These are phyloP conservation scores for Dendrolimus kikuchii DNA, from an alignment of 1,140 invertebrate genomes.

Conservation along the genomic window DNA sequence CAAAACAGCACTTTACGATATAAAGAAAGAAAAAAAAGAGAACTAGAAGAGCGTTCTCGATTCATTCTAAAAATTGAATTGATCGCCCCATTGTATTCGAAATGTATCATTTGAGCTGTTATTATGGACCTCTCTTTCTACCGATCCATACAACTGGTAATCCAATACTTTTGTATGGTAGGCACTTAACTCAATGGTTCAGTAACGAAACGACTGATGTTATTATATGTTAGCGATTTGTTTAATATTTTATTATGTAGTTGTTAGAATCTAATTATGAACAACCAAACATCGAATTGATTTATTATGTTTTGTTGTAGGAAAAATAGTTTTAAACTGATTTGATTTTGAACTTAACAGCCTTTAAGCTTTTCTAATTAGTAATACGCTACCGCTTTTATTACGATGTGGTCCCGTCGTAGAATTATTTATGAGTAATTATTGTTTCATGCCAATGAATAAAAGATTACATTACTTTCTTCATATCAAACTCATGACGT, in stretches of 20 bases:
- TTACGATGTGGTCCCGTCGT: too few relatives aligned
- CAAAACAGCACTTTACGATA: constrained; percentile 66
- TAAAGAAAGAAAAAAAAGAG: constrained; percentile 58
- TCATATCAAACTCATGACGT: too few relatives aligned
- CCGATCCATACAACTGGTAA: constrained; percentile 61
- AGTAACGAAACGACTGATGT: constrained; percentile 48
- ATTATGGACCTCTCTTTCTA: constrained; percentile 67
- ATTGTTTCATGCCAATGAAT: too few relatives aligned
- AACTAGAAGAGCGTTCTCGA: constrained; percentile 68
- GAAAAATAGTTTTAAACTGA: too few relatives aligned
- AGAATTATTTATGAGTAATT: too few relatives aligned
- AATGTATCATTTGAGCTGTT: constrained; percentile 73
- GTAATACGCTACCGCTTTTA: too few relatives aligned
- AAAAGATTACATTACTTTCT: too few relatives aligned
- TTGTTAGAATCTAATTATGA: background rate
- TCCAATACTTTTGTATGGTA: constrained; percentile 71
- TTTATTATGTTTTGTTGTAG: too few relatives aligned
- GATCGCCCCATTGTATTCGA: constrained; percentile 70
- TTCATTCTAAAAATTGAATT: constrained; percentile 67
- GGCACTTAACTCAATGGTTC: constrained; percentile 55
- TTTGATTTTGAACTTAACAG: too few relatives aligned
- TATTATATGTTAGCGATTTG: constrained; percentile 38
- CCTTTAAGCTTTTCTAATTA: too few relatives aligned
- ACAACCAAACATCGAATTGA: too few relatives aligned
- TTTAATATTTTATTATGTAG: constrained; percentile 41